Conservation (phyloP, 1,140 invertebrate species). For the Drosophila pseudoananassae region DNA sequence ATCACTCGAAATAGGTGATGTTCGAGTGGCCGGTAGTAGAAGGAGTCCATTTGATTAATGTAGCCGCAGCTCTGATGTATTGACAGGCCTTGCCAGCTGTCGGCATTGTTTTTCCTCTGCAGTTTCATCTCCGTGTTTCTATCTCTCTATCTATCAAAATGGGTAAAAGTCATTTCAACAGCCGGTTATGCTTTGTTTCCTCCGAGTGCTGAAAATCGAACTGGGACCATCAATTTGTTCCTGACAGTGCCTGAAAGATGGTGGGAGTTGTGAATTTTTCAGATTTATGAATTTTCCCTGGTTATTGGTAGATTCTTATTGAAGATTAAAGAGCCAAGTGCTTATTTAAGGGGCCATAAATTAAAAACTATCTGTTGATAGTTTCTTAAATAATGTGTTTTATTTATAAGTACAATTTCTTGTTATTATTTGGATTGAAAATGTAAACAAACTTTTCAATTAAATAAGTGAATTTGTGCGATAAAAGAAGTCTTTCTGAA, state of each 20-base stretch:
- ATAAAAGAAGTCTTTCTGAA: not conserved
- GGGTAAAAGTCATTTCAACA: slow-evolving; percentile 68
- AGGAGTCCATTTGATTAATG: slow-evolving; percentile 67
- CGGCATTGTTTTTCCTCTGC: slow-evolving; percentile 41
- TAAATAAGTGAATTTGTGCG: not conserved
- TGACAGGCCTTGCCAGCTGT: slow-evolving; percentile 61
- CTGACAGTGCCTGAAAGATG: slow-evolving; percentile 49
- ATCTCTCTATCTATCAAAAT: slow-evolving; percentile 62
- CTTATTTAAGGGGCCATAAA: too few relatives aligned
- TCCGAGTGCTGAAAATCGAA: slow-evolving; percentile 36
- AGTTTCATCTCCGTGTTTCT: slow-evolving; percentile 26
- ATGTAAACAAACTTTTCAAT: too few relatives aligned
- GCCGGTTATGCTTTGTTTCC: slow-evolving; percentile 39
- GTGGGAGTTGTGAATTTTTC: slow-evolving; percentile 12
- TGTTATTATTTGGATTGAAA: too few relatives aligned
- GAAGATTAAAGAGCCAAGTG: not conserved
- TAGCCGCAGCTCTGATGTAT: slow-evolving; percentile 64
- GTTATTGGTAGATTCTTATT: not conserved
- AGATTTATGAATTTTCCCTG: slow-evolving; percentile 25
- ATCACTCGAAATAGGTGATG: slow-evolving; percentile 43
- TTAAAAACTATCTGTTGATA: not conserved
- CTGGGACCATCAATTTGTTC: slow-evolving; percentile 65
- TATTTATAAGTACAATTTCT: too few relatives aligned
- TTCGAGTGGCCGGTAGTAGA: not conserved
- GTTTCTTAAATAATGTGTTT: not conserved